These are phyloP conservation scores for Lamellibrachia luymesi DNA, from an alignment of 1,140 invertebrate genomes.

Conservation along the genomic window DNA sequence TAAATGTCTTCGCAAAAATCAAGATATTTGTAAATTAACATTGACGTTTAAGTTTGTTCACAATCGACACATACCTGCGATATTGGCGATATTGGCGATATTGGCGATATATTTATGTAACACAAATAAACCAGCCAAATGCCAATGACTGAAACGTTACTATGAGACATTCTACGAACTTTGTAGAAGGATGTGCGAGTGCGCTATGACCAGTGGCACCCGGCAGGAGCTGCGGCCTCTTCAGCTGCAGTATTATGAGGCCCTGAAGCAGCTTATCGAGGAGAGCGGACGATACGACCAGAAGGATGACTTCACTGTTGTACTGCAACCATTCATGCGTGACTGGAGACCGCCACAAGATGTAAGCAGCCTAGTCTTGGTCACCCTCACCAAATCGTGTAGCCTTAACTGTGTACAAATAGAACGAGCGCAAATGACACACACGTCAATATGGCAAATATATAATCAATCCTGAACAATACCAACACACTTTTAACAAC, in stretches of 20 bases:
- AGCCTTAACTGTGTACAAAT: not conserved
- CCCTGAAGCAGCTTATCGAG: conserved; percentile 12
- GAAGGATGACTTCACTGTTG: conserved; percentile 67
- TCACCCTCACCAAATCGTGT: not conserved
- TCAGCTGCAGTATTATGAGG: conserved; percentile 37
- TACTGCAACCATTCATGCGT: conserved; percentile 61
- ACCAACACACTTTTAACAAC: too few relatives aligned
- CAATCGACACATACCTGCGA: not conserved
- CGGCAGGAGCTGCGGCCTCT: not conserved
- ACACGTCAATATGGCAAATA: not conserved
- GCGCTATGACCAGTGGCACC: not conserved
- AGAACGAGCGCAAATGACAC: not conserved
- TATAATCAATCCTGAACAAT: too few relatives aligned
- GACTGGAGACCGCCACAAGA: conserved; percentile 39
- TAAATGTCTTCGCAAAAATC: not conserved
- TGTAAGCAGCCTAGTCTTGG: conserved; percentile 27
- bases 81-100: not conserved
- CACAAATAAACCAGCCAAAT: not conserved
- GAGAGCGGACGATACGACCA: conserved; percentile 62
- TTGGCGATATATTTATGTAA: not conserved
- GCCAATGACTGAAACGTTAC: not conserved
- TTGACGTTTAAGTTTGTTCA: not conserved
- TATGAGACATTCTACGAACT: not conserved
- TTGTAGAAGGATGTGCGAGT: conserved; percentile 18
- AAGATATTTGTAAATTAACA: not conserved